Conservation (phyloP, 2,888 invertebrate genomes). For the Aelia acuminata region DNA sequence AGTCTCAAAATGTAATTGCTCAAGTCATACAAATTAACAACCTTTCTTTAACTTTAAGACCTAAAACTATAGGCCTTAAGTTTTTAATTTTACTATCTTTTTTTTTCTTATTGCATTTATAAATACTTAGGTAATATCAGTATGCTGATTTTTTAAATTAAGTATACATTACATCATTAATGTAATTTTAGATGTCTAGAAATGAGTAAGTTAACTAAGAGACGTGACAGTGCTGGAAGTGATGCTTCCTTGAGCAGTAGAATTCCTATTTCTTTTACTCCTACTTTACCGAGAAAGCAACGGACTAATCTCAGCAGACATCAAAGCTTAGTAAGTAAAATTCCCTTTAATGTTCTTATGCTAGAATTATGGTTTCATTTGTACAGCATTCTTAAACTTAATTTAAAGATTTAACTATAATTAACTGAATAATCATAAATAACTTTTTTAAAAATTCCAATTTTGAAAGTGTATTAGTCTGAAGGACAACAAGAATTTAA, state of each 20-base stretch:
- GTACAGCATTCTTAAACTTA: too few relatives aligned
- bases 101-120: too few relatives aligned
- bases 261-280: constrained; percentile 63
- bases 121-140: too few relatives aligned
- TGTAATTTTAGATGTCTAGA: neutral
- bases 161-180: too few relatives aligned
- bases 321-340: constrained; percentile 66
- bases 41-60: too few relatives aligned
- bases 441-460: too few relatives aligned
- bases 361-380: neutral
- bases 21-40: too few relatives aligned
- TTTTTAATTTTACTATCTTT: too few relatives aligned
- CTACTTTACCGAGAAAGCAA: constrained; percentile 61
- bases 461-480: neutral
- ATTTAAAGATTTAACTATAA: neutral
- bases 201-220: constrained; percentile 55
- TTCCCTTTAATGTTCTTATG: neutral
- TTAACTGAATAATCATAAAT: neutral
- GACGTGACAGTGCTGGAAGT: constrained; percentile 61
- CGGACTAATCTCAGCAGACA: constrained; percentile 65
- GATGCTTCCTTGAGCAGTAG: constrained; percentile 60
- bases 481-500: constrained; percentile 4
- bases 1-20: too few relatives aligned
- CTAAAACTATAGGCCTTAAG: too few relatives aligned
- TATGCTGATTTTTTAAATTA: too few relatives aligned